Base-by-base conservation (phyloP, 2,113 vertebrate species). In the Vireo altiloquus region DNA sequence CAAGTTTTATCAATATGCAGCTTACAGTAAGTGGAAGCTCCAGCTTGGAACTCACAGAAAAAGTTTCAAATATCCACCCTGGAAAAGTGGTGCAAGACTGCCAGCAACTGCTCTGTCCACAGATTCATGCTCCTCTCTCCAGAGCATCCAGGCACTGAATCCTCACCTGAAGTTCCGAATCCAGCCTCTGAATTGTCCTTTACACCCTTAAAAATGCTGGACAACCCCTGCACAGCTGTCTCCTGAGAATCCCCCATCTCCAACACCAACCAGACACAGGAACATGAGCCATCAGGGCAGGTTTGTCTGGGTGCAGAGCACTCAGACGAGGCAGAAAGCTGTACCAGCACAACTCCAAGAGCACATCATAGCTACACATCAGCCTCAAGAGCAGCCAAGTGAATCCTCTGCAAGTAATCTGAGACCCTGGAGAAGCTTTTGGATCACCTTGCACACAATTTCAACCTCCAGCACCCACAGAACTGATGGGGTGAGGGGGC, bases 401-500 rank as follows among this genome's bases (percentile, higher is more conserved):
- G 60, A 91, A 65, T 75, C 50, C 39, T 30, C 65, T 68, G 52
- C 27, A 49, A 52, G n/a, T 31, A 40, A 68, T 14, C 33, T 2
- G 35, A 82, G 71, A 64, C 40, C 46, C 59, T 9, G 83, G 18
- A 31, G 59, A 47, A 60, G 42, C 9, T 64, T 53, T 69, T 59
- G 33, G 75, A 46, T 79, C 30, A 50, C 15, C 60, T n/a, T 9
- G 5, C 59, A 44, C 46, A 12, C 3, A 25, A 37, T 52, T 71
- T 52, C 20, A 28, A 16, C 27, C 44, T 60, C 31, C 44, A 85
- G 75, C 44, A 56, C 16, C 18, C 2, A 2, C 10, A 69, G 59
- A 37, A 53, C 46, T 1, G 1, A 0, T 21, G 20, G 28, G 44
- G 16, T 31, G 31, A 31, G 6, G 4, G 13, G 28, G 37, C 25